phyloP scores from a whole-genome alignment of 1,140 invertebrate genomes.

The Sminthurides bifidus region DNA sequence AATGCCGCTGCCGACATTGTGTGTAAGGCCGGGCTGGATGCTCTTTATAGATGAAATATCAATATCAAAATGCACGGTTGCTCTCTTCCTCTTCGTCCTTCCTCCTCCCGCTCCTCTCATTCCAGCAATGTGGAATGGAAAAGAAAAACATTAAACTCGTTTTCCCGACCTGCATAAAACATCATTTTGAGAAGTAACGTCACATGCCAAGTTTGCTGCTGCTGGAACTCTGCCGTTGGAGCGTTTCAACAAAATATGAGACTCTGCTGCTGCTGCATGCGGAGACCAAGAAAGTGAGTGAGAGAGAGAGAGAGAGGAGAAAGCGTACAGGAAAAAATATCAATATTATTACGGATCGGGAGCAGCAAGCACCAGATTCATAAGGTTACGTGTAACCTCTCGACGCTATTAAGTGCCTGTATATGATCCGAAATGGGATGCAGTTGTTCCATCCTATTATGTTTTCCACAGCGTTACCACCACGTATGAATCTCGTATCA shows the following conservation, averaged over 20 bases:
- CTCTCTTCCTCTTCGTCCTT: conserved; percentile 36
- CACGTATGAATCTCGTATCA: too few species aligned
- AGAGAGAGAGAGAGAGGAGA: conserved; percentile 1
- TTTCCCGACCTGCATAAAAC: conserved; percentile 26
- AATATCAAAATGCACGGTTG: conserved; percentile 32
- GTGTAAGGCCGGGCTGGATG: conserved; percentile 21
- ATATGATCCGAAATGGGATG: too few species aligned
- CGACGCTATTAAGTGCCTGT: too few species aligned
- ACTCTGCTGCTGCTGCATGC: too few species aligned
- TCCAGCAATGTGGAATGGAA: too few species aligned
- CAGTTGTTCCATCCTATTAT: too few species aligned
- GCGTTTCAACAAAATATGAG: too few species aligned
- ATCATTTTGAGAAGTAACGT: conserved; percentile 32
- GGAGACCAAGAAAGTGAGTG: not conserved
- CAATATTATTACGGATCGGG: not conserved
- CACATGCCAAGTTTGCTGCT: conserved; percentile 17
- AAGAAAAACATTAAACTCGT: conserved; percentile 37
- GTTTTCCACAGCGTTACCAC: too few species aligned
- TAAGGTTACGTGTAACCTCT: too few species aligned
- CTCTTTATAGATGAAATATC: conserved; percentile 32
- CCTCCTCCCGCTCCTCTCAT: too few species aligned
- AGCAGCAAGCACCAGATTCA: not conserved
- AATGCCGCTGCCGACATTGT: conserved; percentile 31
- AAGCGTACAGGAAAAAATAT: not conserved
- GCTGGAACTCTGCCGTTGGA: too few species aligned